phyloP scores from a whole-genome alignment of 2,797 vertebrate species.

The Acomys russatus region DNA sequence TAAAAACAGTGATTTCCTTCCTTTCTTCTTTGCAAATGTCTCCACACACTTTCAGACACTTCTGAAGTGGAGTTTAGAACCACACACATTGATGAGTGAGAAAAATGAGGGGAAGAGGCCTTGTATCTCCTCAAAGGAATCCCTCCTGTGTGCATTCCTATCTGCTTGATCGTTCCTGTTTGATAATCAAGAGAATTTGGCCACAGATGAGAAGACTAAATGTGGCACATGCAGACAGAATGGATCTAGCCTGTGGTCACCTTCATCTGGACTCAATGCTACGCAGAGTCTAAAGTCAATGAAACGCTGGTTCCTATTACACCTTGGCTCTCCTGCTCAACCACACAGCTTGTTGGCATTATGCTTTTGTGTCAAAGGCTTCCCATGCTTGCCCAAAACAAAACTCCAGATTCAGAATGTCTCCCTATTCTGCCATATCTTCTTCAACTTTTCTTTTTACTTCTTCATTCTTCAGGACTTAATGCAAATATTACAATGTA shows the following conservation, averaged over 20 bases:
- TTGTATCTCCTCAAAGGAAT: not conserved
- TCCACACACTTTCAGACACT: not conserved
- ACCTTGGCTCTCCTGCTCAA: not conserved
- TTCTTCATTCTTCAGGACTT: not conserved
- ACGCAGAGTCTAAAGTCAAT: not conserved
- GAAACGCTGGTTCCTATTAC: not conserved
- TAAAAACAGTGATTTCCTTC: not conserved
- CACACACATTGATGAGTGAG: not conserved
- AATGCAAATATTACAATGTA: not conserved
- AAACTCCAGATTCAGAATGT: not conserved
- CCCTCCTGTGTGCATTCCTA: not conserved
- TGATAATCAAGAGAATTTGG: not conserved
- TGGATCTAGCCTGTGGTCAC: not conserved
- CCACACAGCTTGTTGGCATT: not conserved
- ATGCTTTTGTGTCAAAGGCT: not conserved
- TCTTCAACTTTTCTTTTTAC: not conserved
- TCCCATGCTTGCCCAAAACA: not conserved
- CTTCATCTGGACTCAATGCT: not conserved
- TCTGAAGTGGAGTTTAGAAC: not conserved
- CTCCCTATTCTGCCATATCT: not conserved
- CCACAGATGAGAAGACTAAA: not conserved
- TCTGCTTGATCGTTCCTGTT: not conserved
- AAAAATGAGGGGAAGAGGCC: not conserved
- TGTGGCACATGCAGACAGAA: not conserved
- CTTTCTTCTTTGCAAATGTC: slow-evolving; percentile 4